These are phyloP conservation scores for Steinernema hermaphroditum DNA, from an alignment of 2,888 invertebrate genomes.

Conservation along the genomic window DNA sequence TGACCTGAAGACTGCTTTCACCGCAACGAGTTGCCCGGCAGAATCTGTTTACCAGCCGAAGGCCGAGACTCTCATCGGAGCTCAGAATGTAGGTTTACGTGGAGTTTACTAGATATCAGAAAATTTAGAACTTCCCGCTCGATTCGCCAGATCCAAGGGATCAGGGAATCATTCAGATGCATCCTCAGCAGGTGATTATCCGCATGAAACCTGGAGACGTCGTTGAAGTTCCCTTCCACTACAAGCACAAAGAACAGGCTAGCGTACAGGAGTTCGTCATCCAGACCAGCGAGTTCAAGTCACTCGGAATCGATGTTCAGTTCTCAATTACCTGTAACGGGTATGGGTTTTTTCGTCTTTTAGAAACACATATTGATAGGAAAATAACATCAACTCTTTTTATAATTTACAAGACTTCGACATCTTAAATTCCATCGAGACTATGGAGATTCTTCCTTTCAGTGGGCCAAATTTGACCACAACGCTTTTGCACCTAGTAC, in stretches of 20 bases:
- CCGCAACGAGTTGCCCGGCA: slow-evolving; percentile 46
- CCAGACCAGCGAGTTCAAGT: slow-evolving; percentile 55
- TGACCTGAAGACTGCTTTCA: slow-evolving; percentile 49
- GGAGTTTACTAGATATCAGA: slow-evolving; percentile 27
- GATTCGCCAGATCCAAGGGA: slow-evolving; percentile 52
- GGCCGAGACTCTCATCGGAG: slow-evolving; percentile 50
- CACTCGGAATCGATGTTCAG: slow-evolving; percentile 51
- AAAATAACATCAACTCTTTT: no score
- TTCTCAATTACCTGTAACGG: slow-evolving; percentile 60
- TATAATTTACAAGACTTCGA: no score
- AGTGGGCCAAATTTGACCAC: no score
- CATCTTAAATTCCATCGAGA: no score
- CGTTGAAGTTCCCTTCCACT: slow-evolving; percentile 56
- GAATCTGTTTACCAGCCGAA: slow-evolving; percentile 57
- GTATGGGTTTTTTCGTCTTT: slow-evolving; percentile 34
- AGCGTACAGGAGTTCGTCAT: slow-evolving; percentile 50
- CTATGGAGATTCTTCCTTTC: no score
- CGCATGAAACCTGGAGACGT: slow-evolving; percentile 61
- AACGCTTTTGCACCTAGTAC: no score
- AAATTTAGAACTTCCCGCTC: slow-evolving; percentile 55
- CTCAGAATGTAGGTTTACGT: slow-evolving; percentile 42
- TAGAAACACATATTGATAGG: slow-evolving; percentile 46
- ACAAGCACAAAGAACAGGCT: slow-evolving; percentile 50
- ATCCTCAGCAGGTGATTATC: slow-evolving; percentile 60
- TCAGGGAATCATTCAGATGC: slow-evolving; percentile 52